Base-by-base conservation (phyloP, 2,113 vertebrate genomes). In the Nicator chloris region DNA sequence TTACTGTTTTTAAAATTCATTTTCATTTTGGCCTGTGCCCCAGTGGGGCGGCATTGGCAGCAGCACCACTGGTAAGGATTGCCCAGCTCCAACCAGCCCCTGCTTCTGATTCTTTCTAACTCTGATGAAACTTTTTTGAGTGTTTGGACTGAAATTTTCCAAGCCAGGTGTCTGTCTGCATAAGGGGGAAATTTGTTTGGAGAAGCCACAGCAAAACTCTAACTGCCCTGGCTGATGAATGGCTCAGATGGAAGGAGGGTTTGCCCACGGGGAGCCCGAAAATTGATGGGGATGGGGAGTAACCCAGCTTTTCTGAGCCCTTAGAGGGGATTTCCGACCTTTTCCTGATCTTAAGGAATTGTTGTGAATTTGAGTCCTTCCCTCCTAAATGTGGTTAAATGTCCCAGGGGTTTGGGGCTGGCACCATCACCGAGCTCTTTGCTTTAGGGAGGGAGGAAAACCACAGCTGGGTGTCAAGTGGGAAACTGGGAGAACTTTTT, bases 161-260 rank as follows among this genome's bases (percentile, higher is more conserved):
- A 56, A 81, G 51, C 70, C 90, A 88, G 82, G 86, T 95, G 77
- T 87, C 35, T 91, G 86, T 92, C 83, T 31, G n/a, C n/a, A n/a
- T n/a, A 4, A 54, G 64, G 51, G 60, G 54, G 23, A 28, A 70
- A 60, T 59, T n/a, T 30, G 14, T 33, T 75, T 45, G 54, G 47
- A 94, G 68, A 75, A 73, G 27, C 33, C 20, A 7, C 27, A 77
- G 24, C 57, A 66, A 59, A 73, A 1, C 39, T 69, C 4, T 50
- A 1, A 2, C 37, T 84, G 81, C 31, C n/a, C 51, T 57, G 50
- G 39, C 31, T 59, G 35, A 69, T 47, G 39, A 33, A 10, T n/a
- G 66, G 47, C 15, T 66, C 13, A 3, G 56, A 45, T n/a, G 24
- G 53, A 66, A 40, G 57, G 47, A 1, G 6, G 13, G 7, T 86